These are phyloP conservation scores for Charanyca ferruginea DNA, from an alignment of 2,888 invertebrate genomes.

Conservation along the genomic window DNA sequence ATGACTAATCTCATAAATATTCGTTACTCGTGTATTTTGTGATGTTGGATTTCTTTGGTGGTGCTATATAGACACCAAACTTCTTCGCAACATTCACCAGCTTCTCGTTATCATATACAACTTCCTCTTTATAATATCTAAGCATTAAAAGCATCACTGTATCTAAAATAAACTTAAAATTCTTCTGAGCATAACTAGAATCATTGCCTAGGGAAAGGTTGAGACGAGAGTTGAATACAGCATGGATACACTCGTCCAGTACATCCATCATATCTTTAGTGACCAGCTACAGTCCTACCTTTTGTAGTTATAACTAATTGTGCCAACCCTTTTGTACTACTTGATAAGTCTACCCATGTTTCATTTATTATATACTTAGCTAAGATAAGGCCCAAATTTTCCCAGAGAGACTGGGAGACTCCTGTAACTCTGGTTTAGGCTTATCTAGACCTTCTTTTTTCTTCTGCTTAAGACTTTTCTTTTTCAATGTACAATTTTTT, in stretches of 20 bases:
- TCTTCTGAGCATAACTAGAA: constrained; percentile 90
- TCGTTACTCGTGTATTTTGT: constrained; percentile 93
- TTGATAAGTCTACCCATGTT: constrained; percentile 94
- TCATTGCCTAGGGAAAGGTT: constrained; percentile 88
- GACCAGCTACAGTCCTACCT: constrained; percentile 94
- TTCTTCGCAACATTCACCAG: constrained; percentile 89
- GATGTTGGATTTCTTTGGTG: constrained; percentile 92
- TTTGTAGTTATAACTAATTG: constrained; percentile 94
- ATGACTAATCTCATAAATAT: constrained; percentile 90
- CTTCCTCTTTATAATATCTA: constrained; percentile 91
- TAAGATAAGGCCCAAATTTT: constrained; percentile 93
- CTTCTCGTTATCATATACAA: constrained; percentile 91
- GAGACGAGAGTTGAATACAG: constrained; percentile 94
- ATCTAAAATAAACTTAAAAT: constrained; percentile 93
- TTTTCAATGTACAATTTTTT: constrained; percentile 94
- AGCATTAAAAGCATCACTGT: constrained; percentile 92
- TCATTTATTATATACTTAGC: constrained; percentile 92
- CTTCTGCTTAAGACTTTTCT: constrained; percentile 91
- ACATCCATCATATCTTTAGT: constrained; percentile 94
- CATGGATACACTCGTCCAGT: constrained; percentile 93
- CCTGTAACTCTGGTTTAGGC: constrained; percentile 81
- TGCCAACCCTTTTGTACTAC: constrained; percentile 95
- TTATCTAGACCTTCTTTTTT: constrained; percentile 85
- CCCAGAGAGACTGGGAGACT: constrained; percentile 89
- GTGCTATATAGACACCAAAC: constrained; percentile 88